Evolutionary conservation across 2,113 vertebrate genomes (phyloP).

Genomic region (Gopherus evgoodei): DNA sequence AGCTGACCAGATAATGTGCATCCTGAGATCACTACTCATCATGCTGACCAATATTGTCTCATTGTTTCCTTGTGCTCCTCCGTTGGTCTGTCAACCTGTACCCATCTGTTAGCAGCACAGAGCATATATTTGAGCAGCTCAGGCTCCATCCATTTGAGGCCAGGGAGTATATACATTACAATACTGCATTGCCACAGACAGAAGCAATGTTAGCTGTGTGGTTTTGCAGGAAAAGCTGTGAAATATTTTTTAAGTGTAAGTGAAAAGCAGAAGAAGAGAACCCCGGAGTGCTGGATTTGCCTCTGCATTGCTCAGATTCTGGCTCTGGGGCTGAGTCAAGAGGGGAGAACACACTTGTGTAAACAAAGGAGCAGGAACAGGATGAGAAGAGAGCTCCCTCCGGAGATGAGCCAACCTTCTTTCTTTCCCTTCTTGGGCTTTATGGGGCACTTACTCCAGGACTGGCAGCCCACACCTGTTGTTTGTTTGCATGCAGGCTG

Average conservation of each 20-base stretch:
- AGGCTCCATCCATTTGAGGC: no score
- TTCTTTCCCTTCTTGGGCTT: neutral
- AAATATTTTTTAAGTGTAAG: neutral
- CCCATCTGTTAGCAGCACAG: neutral
- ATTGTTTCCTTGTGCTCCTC: neutral
- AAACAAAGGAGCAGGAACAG: constrained; percentile 18
- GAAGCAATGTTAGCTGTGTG: neutral
- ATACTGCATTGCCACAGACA: neutral
- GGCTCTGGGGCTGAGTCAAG: neutral
- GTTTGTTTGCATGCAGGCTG: neutral
- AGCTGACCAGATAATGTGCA: neutral
- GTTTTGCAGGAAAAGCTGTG: neutral
- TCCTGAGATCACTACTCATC: neutral
- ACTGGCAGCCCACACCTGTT: neutral
- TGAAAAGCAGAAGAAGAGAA: neutral
- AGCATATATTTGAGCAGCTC: neutral
- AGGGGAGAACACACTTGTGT: neutral
- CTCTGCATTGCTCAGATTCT: neutral
- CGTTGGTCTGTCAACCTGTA: neutral
- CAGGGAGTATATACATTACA: neutral
- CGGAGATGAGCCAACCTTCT: neutral
- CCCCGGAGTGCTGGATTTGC: neutral
- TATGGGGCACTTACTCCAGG: neutral
- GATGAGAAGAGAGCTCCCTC: neutral
- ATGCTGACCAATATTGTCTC: neutral